These are phyloP conservation scores for western clawed frog (Xenopus tropicalis) DNA, from an alignment of 2,113 vertebrate genomes.

Conservation along the genomic window UCB_Xtro_10.0 CM004449.2:33997501-33998000, in stretches of 20 bases:
- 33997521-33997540: no score
- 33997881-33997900: not conserved
- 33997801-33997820: not conserved
- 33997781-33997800: not conserved
- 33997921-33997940: not conserved
- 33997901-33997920: not conserved
- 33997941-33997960: not conserved
- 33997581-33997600: not conserved
- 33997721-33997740: conserved; percentile 1
- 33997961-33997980: no score
- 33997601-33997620: not conserved
- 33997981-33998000: no score
- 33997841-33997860: not conserved
- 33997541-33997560: no score
- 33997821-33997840: conserved; percentile 1
- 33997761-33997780: not conserved
- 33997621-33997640: not conserved
- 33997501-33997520: no score
- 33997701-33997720: not conserved
- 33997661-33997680: not conserved
- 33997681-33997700: not conserved
- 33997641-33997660: not conserved
- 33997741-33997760: not conserved
- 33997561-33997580: not conserved
- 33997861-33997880: not conserved